Percentiles rank a stretch among this genome's conserved stretches.
These are phyloP conservation scores for Zaprionus vittiger DNA, from an alignment of 1,140 invertebrate species.

Conservation along the genomic window DNA sequence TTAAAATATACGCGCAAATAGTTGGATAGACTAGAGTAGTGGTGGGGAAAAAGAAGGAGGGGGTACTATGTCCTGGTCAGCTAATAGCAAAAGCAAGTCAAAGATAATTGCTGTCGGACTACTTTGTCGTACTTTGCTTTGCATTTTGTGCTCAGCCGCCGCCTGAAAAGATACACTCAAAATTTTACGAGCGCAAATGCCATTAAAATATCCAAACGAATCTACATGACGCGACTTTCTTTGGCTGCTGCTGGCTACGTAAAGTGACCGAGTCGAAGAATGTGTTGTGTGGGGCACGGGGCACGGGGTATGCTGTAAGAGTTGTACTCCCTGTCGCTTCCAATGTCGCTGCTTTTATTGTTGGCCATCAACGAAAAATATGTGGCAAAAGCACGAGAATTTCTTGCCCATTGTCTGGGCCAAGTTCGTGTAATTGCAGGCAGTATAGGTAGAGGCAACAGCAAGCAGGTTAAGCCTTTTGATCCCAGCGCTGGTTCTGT, in stretches of 20 bases:
- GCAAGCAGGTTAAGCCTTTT: background rate
- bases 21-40: slow-evolving; percentile 32
- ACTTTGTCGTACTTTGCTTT: slow-evolving; percentile 66
- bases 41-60: background rate
- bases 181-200: slow-evolving; percentile 76
- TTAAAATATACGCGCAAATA: slow-evolving; percentile 75
- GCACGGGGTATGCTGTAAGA: slow-evolving; percentile 16
- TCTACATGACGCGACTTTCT: slow-evolving; percentile 68
- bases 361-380: slow-evolving; percentile 65
- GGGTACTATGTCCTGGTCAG: slow-evolving; percentile 46
- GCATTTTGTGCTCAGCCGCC: slow-evolving; percentile 54
- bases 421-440: slow-evolving; percentile 57
- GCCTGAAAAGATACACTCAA: slow-evolving; percentile 64
- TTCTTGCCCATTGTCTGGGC: slow-evolving; percentile 68
- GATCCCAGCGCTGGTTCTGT: background rate
- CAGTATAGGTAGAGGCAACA: slow-evolving; percentile 33
- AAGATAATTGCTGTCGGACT: slow-evolving; percentile 69
- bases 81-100: slow-evolving; percentile 79
- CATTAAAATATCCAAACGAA: slow-evolving; percentile 79
- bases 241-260: slow-evolving; percentile 54
- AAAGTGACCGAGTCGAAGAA: slow-evolving; percentile 32
- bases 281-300: background rate
- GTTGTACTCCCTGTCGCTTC: slow-evolving; percentile 51
- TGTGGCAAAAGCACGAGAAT: slow-evolving; percentile 68
- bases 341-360: slow-evolving; percentile 61